Evolutionary conservation across 1,140 invertebrate genomes (phyloP), one percentile per base, ranked within the genome.

Genomic region (Brachionus asplanchnoidis): DNA sequence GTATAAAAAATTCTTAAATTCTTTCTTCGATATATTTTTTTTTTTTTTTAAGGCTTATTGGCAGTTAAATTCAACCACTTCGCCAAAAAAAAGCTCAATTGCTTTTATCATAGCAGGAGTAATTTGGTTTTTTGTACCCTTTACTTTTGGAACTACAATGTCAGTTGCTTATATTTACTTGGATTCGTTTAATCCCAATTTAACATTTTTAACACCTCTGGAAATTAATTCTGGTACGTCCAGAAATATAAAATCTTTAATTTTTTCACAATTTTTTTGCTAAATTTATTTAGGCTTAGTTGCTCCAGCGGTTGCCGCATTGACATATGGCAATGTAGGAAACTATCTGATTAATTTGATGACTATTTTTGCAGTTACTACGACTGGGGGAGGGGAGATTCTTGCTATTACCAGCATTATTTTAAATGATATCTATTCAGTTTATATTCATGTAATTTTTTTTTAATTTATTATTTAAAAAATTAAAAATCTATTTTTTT

Each of bases 371-470:
- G 89, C 90, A 9, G 87, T 90, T 6, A 89, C 89, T 7, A 90
- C 89, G 0, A 91, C 90, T 2, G 90, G 88, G 8, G 88, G 89
- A 26, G 86, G 89, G 12, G 89, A 91, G 84, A 87, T 91, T 44
- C 88, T 91, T 77, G 90, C 90, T 8, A 89, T 90, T 0, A 88
- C 89, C 8, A 90, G 89, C 7, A 90, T 91, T 46, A 80, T 91
- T 0, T 87, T 91, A 14, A 90, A 90, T 85, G 90, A 91, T 85
- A 87, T 91, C 14, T 91, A 91, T 84, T 87, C 88, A 68, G 85
- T 88, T 9, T 90, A 90, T 85, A 73, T 89, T 0, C 88, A 89
- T 87, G 88, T 89, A 84, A 85, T 9, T 0, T 12, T n/a, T 28
- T 82, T 42, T 68, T n/a, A 17, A 86, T 85, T 46, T 36, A 53